Conservation (phyloP, 37 sponge, comb jelly and placozoan species). For the Axinella damicornis region DNA sequence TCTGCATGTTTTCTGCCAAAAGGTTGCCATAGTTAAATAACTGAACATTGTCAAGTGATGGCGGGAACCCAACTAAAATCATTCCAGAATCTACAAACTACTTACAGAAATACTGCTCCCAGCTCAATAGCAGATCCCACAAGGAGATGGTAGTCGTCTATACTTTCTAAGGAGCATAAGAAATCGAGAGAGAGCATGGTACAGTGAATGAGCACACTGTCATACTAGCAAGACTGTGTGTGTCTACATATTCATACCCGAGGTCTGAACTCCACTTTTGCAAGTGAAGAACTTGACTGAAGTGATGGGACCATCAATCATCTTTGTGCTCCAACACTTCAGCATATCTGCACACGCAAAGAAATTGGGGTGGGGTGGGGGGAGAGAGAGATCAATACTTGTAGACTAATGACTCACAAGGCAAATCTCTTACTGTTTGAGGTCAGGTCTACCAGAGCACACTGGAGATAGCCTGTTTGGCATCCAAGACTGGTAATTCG, state of each 20-base stretch:
- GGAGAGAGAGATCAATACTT: no score
- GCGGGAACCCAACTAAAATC: no score
- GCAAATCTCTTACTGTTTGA: slow-evolving; percentile 47
- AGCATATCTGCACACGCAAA: neutral
- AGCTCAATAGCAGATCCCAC: slow-evolving; percentile 69
- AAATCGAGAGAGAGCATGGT: neutral
- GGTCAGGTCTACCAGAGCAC: slow-evolving; percentile 32
- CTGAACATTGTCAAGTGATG: no score
- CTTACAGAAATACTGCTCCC: slow-evolving; percentile 66
- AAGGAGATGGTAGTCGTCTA: slow-evolving; percentile 50
- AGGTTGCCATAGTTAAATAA: no score
- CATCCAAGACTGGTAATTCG: slow-evolving; percentile 69
- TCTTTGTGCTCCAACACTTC: slow-evolving; percentile 10
- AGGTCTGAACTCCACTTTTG: no score
- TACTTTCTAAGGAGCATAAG: neutral
- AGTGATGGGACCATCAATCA: slow-evolving; percentile 77
- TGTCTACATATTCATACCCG: neutral
- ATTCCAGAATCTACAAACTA: no score
- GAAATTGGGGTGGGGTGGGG: neutral
- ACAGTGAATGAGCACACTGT: no score
- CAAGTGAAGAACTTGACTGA: slow-evolving; percentile 62
- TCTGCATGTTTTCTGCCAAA: no score
- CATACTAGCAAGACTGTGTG: no score
- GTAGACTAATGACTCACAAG: no score
- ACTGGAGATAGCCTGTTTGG: slow-evolving; percentile 56